A percentile compares a stretch with the other conserved stretches of the same genome.
Conservation (phyloP, 64 coral and sea anemone genomes). For the Cladopsammia gracilis region DNA sequence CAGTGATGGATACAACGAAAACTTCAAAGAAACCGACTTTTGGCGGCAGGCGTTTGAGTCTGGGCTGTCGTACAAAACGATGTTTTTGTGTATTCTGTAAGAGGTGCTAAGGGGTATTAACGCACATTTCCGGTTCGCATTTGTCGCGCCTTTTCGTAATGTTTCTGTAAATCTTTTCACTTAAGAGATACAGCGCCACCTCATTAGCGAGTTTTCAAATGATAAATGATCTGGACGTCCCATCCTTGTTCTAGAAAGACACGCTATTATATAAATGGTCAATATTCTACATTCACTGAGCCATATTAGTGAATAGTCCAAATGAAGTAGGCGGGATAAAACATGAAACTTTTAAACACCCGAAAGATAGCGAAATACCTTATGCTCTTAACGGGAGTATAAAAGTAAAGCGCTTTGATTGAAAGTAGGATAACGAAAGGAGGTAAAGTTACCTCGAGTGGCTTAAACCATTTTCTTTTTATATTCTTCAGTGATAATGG, state of each 20-base stretch:
- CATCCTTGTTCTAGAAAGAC: not conserved
- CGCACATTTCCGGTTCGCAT: conserved; percentile 30
- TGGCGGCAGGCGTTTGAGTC: conserved; percentile 45
- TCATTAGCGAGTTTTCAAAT: conserved; percentile 18
- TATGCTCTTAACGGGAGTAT: not conserved
- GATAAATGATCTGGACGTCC: not conserved
- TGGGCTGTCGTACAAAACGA: conserved; percentile 21
- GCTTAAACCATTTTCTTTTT: not conserved
- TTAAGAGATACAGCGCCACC: not conserved
- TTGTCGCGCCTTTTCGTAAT: not conserved
- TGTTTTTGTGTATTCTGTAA: conserved; percentile 14
- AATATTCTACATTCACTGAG: not conserved
- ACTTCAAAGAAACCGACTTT: conserved; percentile 40
- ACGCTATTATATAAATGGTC: not conserved
- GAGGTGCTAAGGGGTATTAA: conserved; percentile 37
- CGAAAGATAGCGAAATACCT: not conserved
- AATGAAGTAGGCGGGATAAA: not conserved
- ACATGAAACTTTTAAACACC: not conserved
- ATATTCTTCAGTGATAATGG: not conserved
- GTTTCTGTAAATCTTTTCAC: not conserved
- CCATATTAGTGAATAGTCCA: conserved; percentile 13
- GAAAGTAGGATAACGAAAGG: not conserved
- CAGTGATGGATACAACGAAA: not conserved
- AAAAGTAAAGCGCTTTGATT: no score
- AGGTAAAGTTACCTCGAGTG: not conserved